phyloP scores from a whole-genome alignment of 2,113 vertebrate genomes.

The Sprattus sprattus region DNA sequence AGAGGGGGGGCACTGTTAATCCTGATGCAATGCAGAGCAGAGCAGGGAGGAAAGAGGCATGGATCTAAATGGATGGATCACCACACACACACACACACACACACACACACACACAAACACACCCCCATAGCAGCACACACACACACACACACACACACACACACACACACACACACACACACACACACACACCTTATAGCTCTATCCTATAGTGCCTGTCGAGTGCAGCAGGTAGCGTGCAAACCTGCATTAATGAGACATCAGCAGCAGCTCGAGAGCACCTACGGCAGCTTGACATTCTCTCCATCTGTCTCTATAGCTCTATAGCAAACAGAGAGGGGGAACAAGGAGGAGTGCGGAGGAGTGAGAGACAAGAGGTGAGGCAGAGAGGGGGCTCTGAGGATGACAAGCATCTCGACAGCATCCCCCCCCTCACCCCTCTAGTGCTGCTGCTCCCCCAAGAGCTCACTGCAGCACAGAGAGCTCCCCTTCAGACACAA shows the following conservation, averaged over 20 bases:
- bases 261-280: neutral
- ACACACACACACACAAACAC: neutral
- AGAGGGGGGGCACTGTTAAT: neutral
- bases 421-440: neutral
- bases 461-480: neutral
- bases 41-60: neutral
- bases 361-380: neutral
- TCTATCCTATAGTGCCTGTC: neutral
- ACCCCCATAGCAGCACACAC: neutral
- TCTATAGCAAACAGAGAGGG: neutral
- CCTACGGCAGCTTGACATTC: neutral
- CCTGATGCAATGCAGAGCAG: neutral
- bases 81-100: neutral
- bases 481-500: too few species aligned
- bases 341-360: neutral
- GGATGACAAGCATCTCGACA: neutral
- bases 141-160: neutral
- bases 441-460: neutral
- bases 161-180: neutral
- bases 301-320: neutral
- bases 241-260: constrained; percentile 13
- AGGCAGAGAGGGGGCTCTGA: neutral
- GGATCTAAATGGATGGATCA: neutral
- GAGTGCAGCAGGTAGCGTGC: neutral
- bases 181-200: neutral